Evolutionary conservation across 2,797 vertebrate genomes (phyloP), one percentile per base, ranked within the genome.

Genomic region (Microhierax caerulescens): DNA sequence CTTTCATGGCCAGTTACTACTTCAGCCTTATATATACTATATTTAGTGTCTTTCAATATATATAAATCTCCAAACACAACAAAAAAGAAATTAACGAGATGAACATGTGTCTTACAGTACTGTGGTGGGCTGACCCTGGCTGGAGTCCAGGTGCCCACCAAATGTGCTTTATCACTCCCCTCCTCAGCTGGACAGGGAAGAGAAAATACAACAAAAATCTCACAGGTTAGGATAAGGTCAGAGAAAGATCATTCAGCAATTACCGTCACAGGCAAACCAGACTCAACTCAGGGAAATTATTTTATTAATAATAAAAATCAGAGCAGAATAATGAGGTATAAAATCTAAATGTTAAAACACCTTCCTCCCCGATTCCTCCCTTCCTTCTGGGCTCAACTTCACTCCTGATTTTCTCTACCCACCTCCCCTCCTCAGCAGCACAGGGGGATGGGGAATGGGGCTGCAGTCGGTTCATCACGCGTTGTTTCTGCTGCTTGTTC

Each of bases 171-270:
- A 12, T 50, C 5, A 7, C 7, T 54, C 8, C 11, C 6, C 8
- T 50, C 7, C 13, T 91, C 54, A 56, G 0, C n/a, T 61, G 19
- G 21, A 25, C 37, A 67, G 2, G 4, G 50, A n/a, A 69, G n/a
- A 77, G 47, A 79, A 77, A 65, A 63, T n/a, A 53, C 2, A 56
- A 3, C 0, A 1, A 61, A 74, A 60, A 3, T 10, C 10, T 67
- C 2, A 4, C 24, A 16, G 8, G 10, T 1, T 18, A 6, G 63
- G 37, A 19, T 10, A 56, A 67, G 2, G 2, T 48, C 24, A 51
- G 9, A 6, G 32, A 85, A 21, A 88, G 32, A 45, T 85, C 22
- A 24, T 4, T 59, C 20, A 63, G 6, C 21, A 17, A 10, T 51
- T 53, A 70, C 37, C 2, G 1, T 47, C n/a, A 87, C 1, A 2